Evolutionary conservation across 2,113 vertebrate species (phyloP).

Genomic region (Delphinapterus leucas): DNA sequence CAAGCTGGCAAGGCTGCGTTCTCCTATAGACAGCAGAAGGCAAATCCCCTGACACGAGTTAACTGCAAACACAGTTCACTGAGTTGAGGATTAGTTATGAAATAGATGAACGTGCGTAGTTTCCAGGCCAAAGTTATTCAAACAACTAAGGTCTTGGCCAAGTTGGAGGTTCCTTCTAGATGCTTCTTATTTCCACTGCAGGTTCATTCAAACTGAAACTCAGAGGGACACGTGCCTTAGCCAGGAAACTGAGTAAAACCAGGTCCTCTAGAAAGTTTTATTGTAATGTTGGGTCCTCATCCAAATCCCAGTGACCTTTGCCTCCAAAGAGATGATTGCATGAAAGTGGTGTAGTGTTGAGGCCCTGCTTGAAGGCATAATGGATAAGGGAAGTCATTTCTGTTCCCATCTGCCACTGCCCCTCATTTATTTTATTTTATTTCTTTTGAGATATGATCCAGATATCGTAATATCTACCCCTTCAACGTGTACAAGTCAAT

Average conservation of each 20-base stretch:
- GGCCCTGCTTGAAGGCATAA: too few relatives aligned
- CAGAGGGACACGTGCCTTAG: not conserved
- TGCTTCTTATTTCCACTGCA: not conserved
- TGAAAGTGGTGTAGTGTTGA: not conserved
- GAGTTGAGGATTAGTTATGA: conserved; percentile 22
- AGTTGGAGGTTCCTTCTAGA: not conserved
- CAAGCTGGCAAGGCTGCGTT: not conserved
- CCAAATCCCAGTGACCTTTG: conserved; percentile 1
- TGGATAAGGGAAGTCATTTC: not conserved
- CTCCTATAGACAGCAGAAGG: not conserved
- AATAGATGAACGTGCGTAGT: not conserved
- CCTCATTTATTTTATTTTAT: not conserved
- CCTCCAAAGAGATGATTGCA: not conserved
- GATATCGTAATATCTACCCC: too few relatives aligned
- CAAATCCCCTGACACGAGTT: not conserved
- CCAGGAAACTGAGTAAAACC: not conserved
- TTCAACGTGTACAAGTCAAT: too few relatives aligned
- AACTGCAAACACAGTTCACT: conserved; percentile 24
- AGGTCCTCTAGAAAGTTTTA: not conserved
- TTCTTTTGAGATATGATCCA: not conserved
- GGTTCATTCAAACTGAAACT: not conserved
- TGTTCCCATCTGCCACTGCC: not conserved
- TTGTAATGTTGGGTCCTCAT: not conserved
- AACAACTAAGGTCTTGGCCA: not conserved
- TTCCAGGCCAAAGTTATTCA: conserved; percentile 35